A percentile compares a stretch with the other conserved stretches of the same genome.
Evolutionary conservation across 2,888 invertebrate genomes (phyloP).

Genomic region (Odontothrips loti): DNA sequence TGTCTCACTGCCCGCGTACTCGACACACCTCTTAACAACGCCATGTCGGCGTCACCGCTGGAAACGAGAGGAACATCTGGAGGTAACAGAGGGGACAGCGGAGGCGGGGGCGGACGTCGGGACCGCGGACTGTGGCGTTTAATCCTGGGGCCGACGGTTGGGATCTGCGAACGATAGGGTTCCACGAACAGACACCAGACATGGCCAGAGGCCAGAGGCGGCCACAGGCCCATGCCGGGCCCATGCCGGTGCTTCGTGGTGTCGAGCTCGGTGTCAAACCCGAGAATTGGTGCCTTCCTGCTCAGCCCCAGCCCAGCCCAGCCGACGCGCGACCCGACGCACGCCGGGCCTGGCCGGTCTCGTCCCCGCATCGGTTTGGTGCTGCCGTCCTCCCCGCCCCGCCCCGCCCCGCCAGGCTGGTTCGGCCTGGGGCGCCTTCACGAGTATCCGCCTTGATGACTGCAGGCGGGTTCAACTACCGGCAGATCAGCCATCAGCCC

Average conservation of each 20-base stretch:
- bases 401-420: too few relatives aligned
- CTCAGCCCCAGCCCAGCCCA: background rate
- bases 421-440: too few relatives aligned
- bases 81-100: too few relatives aligned
- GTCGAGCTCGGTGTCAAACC: background rate
- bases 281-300: conserved; percentile 25
- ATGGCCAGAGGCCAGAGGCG: background rate
- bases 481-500: too few relatives aligned
- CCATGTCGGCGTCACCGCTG: background rate
- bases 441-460: too few relatives aligned
- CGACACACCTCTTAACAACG: too few relatives aligned
- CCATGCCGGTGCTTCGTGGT: background rate
- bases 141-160: background rate
- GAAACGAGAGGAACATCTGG: too few relatives aligned
- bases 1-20: too few relatives aligned
- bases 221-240: background rate
- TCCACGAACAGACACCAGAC: background rate
- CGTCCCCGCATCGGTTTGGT: too few relatives aligned
- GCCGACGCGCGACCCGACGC: background rate
- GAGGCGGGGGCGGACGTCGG: background rate
- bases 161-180: background rate
- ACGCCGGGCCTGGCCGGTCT: too few relatives aligned
- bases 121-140: background rate
- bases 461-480: too few relatives aligned
- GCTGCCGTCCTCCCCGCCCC: too few relatives aligned